Conservation (phyloP, 1,140 invertebrate species). For the Carposina sasakii region DNA sequence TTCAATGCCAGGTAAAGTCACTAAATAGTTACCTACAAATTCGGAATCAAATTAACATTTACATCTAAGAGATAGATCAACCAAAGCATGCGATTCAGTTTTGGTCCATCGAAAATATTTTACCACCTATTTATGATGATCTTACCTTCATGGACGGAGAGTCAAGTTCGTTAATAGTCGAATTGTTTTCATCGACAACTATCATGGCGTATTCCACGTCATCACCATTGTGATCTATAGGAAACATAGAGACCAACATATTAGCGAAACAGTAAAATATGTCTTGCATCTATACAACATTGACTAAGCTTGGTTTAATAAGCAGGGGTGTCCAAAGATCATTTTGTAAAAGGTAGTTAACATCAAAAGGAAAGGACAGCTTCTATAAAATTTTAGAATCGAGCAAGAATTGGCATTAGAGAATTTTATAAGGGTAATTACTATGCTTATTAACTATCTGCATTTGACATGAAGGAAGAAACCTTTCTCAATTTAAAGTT, state of each 20-base stretch:
- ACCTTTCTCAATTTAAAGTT: too few species aligned
- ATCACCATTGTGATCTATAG: slow-evolving; percentile 75
- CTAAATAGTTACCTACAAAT: too few species aligned
- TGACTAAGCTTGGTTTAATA: slow-evolving; percentile 41
- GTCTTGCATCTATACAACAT: slow-evolving; percentile 24
- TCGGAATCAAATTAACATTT: too few species aligned
- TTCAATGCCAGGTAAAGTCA: too few species aligned
- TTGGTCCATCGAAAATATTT: too few species aligned
- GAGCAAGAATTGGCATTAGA: too few species aligned
- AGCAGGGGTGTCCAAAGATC: slow-evolving; percentile 23
- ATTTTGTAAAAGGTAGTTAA: slow-evolving; percentile 12
- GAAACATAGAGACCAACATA: neutral
- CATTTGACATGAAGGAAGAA: too few species aligned
- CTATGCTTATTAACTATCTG: too few species aligned
- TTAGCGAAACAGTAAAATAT: neutral
- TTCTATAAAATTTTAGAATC: too few species aligned
- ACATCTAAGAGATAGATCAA: too few species aligned
- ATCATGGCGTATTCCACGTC: slow-evolving; percentile 91
- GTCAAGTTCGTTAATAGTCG: slow-evolving; percentile 86
- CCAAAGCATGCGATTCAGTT: too few species aligned
- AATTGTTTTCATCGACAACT: slow-evolving; percentile 91
- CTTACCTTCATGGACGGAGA: slow-evolving; percentile 89
- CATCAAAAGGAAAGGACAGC: slow-evolving; percentile 11
- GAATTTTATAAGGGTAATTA: too few species aligned
- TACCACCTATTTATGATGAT: neutral